Conservation (phyloP, 2,113 vertebrate genomes). For the Puma concolor region DNA sequence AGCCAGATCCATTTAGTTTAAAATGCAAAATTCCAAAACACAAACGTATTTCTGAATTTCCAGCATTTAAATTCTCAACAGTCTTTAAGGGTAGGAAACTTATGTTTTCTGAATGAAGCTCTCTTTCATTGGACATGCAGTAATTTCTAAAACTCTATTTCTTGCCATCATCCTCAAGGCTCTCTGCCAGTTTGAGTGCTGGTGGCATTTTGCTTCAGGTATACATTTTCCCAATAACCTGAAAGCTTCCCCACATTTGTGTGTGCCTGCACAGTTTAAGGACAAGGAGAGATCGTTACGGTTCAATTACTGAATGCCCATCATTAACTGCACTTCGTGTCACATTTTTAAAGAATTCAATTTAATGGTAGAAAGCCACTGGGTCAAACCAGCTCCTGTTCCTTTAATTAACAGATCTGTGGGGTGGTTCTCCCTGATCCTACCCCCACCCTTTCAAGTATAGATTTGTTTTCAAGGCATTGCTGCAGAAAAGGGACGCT, state of each 20-base stretch:
- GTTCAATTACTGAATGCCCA: slow-evolving; percentile 77
- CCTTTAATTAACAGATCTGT: slow-evolving; percentile 81
- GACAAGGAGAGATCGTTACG: slow-evolving; percentile 72
- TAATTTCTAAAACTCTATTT: slow-evolving; percentile 45
- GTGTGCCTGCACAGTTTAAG: slow-evolving; percentile 46
- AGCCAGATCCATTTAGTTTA: slow-evolving; percentile 34
- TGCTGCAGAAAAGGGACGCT: slow-evolving; percentile 53
- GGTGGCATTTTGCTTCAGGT: slow-evolving; percentile 64
- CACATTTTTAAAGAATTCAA: slow-evolving; percentile 82
- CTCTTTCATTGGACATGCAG: neutral
- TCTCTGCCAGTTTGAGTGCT: neutral
- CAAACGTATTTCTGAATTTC: slow-evolving; percentile 17
- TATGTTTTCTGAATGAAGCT: slow-evolving; percentile 29
- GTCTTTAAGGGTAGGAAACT: neutral
- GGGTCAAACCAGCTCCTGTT: slow-evolving; percentile 72
- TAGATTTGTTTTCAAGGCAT: slow-evolving; percentile 75
- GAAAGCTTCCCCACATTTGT: slow-evolving; percentile 22
- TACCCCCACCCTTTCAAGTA: slow-evolving; percentile 61
- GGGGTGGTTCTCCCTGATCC: slow-evolving; percentile 61
- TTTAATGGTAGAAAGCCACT: slow-evolving; percentile 81
- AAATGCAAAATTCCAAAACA: slow-evolving; percentile 52
- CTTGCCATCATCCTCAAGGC: slow-evolving; percentile 29
- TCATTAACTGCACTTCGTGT: slow-evolving; percentile 81
- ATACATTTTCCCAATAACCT: slow-evolving; percentile 61
- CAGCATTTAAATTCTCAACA: slow-evolving; percentile 45